phyloP scores from a whole-genome alignment of 2,113 vertebrate genomes.

The Leptobrachium ailaonicum region DNA sequence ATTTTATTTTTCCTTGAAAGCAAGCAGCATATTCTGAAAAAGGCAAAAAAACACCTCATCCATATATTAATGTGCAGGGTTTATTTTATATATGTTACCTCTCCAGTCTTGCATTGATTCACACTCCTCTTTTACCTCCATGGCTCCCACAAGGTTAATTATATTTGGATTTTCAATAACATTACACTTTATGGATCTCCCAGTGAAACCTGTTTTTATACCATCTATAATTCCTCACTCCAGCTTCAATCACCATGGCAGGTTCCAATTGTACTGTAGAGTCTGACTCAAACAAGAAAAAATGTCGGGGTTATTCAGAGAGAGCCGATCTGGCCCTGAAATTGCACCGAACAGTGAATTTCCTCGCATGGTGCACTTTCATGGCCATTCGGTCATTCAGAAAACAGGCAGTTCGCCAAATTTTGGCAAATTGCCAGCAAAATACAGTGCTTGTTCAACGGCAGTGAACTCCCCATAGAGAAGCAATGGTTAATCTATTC shows the following conservation, averaged over 20 bases:
- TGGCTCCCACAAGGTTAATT: conserved; percentile 34
- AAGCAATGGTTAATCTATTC: too few relatives aligned
- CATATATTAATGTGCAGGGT: conserved; percentile 28
- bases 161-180: conserved; percentile 35
- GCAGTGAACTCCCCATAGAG: too few relatives aligned
- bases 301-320: too few relatives aligned
- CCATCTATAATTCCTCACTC: conserved; percentile 35
- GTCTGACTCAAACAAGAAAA: conserved; percentile 16
- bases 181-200: conserved; percentile 22
- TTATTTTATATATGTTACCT: conserved; percentile 25
- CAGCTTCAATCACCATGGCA: conserved; percentile 14
- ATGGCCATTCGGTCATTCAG: too few relatives aligned
- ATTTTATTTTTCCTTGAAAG: conserved; percentile 6
- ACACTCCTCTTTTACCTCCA: conserved; percentile 15
- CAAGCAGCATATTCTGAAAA: conserved; percentile 7
- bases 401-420: too few relatives aligned
- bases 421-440: too few relatives aligned
- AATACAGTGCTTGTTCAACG: too few relatives aligned
- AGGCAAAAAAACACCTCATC: conserved; percentile 22
- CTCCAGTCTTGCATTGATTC: conserved; percentile 34
- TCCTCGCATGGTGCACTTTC: too few relatives aligned
- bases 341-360: too few relatives aligned
- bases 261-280: conserved; percentile 13
- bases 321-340: too few relatives aligned
- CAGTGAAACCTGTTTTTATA: conserved; percentile 29